Evolutionary conservation across 2,888 invertebrate species (phyloP), one percentile per base, ranked within the genome.

Genomic region (Mellilla xanthometata): DNA sequence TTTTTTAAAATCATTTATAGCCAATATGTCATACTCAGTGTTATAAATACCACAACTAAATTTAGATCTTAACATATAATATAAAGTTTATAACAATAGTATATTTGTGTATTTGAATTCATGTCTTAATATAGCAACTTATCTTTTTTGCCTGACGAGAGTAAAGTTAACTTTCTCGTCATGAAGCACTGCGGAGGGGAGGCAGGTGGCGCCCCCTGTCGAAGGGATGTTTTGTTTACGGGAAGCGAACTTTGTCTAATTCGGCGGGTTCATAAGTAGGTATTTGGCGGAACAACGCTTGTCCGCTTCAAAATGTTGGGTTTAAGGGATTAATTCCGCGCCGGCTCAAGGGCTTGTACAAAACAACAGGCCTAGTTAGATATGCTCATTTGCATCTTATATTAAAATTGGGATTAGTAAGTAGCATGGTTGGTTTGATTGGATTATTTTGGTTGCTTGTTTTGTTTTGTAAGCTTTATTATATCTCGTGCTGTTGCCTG

Each of bases 191-290:
- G 68, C 72, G 70, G 51, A 43, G 6, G 57, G 61, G 59, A 50
- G 64, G 54, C 57, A 58, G 56, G 56, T 53, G 51, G 53, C 32
- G 49, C 57, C 59, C 59, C 55, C 50, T 9, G 35, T 39, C 53
- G 52, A 59, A 62, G 60, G 58, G 60, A 63, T 58, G 58, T 54
- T 70, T n/a, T 72, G 75, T 70, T 75, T 73, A 68, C 62, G 61
- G 59, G 61, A 65, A 66, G 63, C 63, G 60, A 65, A 62, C 62
- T 72, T 65, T 59, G 65, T 63, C 71, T 76, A 72, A 72, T 72
- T 72, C 60, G 56, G 60, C 59, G 62, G 68, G 64, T 68, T 68
- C 60, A 65, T 68, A 65, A 66, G 62, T 68, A 62, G 59, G 54
- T 60, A 63, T 58, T 58, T 56, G 43, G 48, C 45, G 47, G 53